Base-by-base conservation (phyloP, 2,888 invertebrate genomes). In the Bibio marci region DNA sequence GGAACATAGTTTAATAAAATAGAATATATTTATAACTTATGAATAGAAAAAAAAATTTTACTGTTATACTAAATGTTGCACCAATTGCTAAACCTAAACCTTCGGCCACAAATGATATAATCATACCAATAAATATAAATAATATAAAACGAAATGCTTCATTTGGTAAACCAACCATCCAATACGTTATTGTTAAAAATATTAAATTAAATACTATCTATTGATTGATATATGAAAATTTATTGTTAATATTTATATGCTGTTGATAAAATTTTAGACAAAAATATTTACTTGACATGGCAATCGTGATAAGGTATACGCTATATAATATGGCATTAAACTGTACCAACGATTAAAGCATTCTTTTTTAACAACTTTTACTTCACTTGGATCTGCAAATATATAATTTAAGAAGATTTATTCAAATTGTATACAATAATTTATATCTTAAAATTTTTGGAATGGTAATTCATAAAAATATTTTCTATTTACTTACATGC, bases 81-180 rank as follows among this genome's bases (percentile, higher is more conserved):
- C 85, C 85, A 48, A 86, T 80, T 1, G 81, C 71, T 43, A 85
- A 53, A 1, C 85, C 86, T 54, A 83, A 67, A 26, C 81, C 80
- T 54, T 86, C 86, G 14, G 82, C 75, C 1, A 76, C 76, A 30
- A 86, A 60, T 0, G 80, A 77, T 8, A 79, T 74, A 39, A 76
- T 63, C 37, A 78, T 70, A 1, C 76, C 75, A 19, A 80, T 67
- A 0, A 74, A 51, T 26, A 75, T 68, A 56, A 81, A 83, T 40
- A 76, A 64, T 8, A 67, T 53, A 52, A 81, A 86, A 25, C 85
- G 67, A 47, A 65, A 52, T 33, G 69, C 52, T 44, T 73, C 69
- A 28, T 69, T 66, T 0, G 85, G 85, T 46, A 85, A 69, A 1
- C 80, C 80, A 0, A 76, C 63, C 70, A 76, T 70, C 53, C 69